A percentile compares a stretch with the other conserved stretches of the same genome.
phyloP scores from a whole-genome alignment of 1,140 invertebrate species.

The Acromyrmex echinatior region DNA sequence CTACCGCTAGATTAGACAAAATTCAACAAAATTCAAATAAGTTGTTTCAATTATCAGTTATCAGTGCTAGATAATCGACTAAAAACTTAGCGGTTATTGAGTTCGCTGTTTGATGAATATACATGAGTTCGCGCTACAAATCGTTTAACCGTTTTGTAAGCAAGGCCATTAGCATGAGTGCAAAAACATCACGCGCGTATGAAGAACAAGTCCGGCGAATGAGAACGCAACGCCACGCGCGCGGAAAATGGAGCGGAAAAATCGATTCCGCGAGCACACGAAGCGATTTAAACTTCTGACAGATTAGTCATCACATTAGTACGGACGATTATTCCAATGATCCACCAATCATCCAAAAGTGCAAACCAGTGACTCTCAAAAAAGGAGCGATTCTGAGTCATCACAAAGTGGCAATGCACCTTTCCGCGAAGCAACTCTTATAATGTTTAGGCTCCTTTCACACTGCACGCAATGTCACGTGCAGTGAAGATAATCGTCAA shows the following conservation, averaged over 20 bases:
- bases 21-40: not conserved
- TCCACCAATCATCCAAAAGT: constrained; percentile 42
- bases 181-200: constrained; percentile 27
- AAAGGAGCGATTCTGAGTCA: constrained; percentile 72
- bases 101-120: not conserved
- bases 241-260: constrained; percentile 55
- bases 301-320: constrained; percentile 68
- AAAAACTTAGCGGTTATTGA: not conserved
- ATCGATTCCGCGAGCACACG: constrained; percentile 29
- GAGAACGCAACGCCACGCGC: constrained; percentile 50
- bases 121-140: constrained; percentile 14
- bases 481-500: constrained; percentile 7
- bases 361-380: constrained; percentile 62
- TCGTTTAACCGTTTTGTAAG: constrained; percentile 18
- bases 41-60: constrained; percentile 2
- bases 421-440: constrained; percentile 5
- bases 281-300: constrained; percentile 18
- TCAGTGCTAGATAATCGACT: not conserved
- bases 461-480: constrained; percentile 48
- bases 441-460: constrained; percentile 47
- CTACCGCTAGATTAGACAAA: not conserved
- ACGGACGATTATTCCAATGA: constrained; percentile 45
- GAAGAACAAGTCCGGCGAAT: constrained; percentile 35
- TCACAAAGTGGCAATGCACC: constrained; percentile 67
- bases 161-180: constrained; percentile 26